Base-by-base conservation (phyloP, 2,113 vertebrate genomes). In the Tragelaphus strepsiceros region DNA sequence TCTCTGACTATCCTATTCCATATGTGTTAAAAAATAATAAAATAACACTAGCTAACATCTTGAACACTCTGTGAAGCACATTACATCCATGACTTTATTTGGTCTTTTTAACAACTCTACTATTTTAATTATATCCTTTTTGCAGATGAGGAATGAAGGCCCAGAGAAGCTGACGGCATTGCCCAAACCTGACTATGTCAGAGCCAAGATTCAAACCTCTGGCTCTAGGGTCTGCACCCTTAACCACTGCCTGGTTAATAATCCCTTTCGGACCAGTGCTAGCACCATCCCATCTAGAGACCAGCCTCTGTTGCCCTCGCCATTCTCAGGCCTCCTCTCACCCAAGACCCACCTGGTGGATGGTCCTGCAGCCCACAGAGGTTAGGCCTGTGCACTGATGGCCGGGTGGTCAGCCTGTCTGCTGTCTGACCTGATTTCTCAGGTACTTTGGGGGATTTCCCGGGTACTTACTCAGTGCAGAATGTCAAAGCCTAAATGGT, bases 391-490 rank as follows among this genome's bases (percentile, higher is more conserved):
- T 7, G 39, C 12, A 10, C 54, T 62, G 19, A 35, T 16, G 17
- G 28, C 24, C 3, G 7, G 6, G 3, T 0, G 4, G 0, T 53
- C 54, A 28, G n/a, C 59, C 81, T 58, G 4, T 62, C 62, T 17
- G 1, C 46, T 3, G 0, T 16, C 11, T 22, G 13, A 35, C 59
- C 86, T 16, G 12, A 5, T 5, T 22, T 78, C 21, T 10, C 16
- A 0, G 21, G 19, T 74, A 51, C 22, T 22, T 49, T 1, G 0
- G 28, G n/a, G 24, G 0, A 14, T 77, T 22, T 7, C 3, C 0
- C 0, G 19, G 32, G 4, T 16, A 1, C 19, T 64, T 43, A 3
- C 19, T 64, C 22, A 24, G 2, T 2, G 5, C 56, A 9, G 26
- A 7, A 86, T 35, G 43, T 30, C 53, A 62, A 64, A 84, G 43